Evolutionary conservation across 2,113 vertebrate genomes (phyloP).

Genomic region (Platysteira castanea): DNA sequence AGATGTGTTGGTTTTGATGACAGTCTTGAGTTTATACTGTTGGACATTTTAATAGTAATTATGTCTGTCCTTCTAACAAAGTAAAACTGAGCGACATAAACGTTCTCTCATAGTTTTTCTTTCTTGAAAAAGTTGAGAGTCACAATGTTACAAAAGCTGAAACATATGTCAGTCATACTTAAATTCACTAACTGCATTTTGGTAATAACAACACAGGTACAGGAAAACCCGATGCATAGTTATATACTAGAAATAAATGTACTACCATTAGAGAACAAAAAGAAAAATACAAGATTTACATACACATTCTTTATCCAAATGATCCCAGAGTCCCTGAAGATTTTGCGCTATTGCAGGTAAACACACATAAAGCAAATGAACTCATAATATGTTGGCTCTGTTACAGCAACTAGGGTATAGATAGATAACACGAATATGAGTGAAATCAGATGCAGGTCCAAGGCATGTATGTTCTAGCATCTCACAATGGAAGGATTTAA

Average conservation of each 20-base stretch:
- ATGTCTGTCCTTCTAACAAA: background rate
- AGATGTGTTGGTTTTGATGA: background rate
- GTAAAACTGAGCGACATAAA: background rate
- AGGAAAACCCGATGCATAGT: background rate
- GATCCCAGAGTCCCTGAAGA: constrained; percentile 25
- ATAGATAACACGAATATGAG: background rate
- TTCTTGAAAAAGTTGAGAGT: background rate
- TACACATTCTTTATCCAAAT: constrained; percentile 27
- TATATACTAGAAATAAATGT: background rate
- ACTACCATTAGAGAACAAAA: background rate
- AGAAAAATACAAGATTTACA: constrained; percentile 6
- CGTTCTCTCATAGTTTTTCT: background rate
- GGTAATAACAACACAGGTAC: background rate
- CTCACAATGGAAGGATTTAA: background rate
- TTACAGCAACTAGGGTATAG: background rate
- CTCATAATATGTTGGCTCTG: background rate
- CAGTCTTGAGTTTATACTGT: background rate
- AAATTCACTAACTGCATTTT: background rate
- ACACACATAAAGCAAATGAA: constrained; percentile 56
- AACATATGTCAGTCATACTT: background rate
- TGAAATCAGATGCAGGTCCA: background rate
- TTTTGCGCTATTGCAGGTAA: constrained; percentile 19
- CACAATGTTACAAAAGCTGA: background rate
- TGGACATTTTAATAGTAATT: background rate
- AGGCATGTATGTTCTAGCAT: background rate